Evolutionary conservation across 2,113 vertebrate species (phyloP).

Genomic region (Columba janthina): DNA sequence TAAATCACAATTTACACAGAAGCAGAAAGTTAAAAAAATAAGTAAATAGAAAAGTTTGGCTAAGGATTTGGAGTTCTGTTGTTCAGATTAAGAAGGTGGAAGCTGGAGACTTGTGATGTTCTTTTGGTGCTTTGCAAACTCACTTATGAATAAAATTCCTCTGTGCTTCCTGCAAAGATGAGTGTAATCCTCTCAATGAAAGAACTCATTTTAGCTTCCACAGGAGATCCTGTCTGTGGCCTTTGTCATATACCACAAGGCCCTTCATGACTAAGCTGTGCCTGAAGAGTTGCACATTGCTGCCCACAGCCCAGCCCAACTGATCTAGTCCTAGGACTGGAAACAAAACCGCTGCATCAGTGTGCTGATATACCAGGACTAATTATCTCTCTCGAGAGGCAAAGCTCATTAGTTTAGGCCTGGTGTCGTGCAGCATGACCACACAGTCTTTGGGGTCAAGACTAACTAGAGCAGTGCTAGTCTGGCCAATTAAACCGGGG

Average conservation of each 20-base stretch:
- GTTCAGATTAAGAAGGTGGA: neutral
- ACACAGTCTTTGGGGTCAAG: neutral
- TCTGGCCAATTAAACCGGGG: neutral
- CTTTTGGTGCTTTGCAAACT: neutral
- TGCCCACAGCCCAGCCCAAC: neutral
- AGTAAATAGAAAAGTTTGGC: neutral
- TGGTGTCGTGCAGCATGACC: neutral
- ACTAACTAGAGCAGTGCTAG: neutral
- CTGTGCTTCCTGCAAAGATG: neutral
- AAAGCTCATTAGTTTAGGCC: conserved; percentile 20
- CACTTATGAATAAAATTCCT: neutral
- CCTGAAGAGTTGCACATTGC: neutral
- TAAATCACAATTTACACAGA: neutral
- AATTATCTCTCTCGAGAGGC: conserved; percentile 42
- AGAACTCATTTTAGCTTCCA: neutral
- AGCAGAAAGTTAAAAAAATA: neutral
- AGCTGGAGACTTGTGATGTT: neutral
- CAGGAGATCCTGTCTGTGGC: neutral
- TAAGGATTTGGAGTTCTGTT: neutral
- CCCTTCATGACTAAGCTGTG: neutral
- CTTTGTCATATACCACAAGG: neutral
- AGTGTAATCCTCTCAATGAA: neutral
- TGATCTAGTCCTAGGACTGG: neutral
- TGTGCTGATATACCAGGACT: neutral
- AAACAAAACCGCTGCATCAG: neutral